A percentile compares a stretch with the other conserved stretches of the same genome.
These are phyloP conservation scores for Mesoligia furuncula DNA, from an alignment of 2,888 invertebrate genomes.

Conservation along the genomic window DNA sequence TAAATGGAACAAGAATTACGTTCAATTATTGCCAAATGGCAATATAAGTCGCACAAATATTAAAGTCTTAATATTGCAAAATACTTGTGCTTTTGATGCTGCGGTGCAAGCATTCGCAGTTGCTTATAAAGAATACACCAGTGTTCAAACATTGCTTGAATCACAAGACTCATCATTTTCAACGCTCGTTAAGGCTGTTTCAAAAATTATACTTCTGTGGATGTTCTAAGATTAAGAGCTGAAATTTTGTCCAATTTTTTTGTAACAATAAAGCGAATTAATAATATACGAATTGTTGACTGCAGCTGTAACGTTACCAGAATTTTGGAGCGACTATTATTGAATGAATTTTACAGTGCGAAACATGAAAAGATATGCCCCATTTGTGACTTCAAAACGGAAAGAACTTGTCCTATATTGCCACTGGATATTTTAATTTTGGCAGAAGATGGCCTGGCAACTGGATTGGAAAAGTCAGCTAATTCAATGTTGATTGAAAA, in stretches of 20 bases:
- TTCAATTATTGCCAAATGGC: too few species aligned
- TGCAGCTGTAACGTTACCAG: conserved; percentile 2
- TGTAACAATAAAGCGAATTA: neutral
- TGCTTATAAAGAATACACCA: conserved; percentile 3
- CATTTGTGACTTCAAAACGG: neutral
- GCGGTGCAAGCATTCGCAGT: conserved; percentile 3
- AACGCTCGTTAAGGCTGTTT: conserved; percentile 6
- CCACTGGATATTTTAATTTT: neutral
- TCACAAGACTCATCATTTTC: neutral
- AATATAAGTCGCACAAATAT: neutral
- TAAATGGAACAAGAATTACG: too few species aligned
- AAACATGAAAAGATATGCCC: conserved; percentile 1
- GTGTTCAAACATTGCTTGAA: conserved; percentile 4
- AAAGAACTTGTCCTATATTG: neutral
- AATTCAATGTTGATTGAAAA: neutral
- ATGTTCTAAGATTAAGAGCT: conserved; percentile 3
- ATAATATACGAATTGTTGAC: neutral
- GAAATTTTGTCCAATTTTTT: neutral
- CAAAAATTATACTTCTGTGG: neutral
- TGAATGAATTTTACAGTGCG: conserved; percentile 2
- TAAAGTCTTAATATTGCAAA: neutral
- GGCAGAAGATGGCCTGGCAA: neutral
- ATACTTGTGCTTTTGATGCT: conserved; percentile 2
- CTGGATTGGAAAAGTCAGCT: conserved; percentile 3
- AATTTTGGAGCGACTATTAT: neutral